Base-by-base conservation (phyloP, 2,888 invertebrate species). In the Acronicta psi region DNA sequence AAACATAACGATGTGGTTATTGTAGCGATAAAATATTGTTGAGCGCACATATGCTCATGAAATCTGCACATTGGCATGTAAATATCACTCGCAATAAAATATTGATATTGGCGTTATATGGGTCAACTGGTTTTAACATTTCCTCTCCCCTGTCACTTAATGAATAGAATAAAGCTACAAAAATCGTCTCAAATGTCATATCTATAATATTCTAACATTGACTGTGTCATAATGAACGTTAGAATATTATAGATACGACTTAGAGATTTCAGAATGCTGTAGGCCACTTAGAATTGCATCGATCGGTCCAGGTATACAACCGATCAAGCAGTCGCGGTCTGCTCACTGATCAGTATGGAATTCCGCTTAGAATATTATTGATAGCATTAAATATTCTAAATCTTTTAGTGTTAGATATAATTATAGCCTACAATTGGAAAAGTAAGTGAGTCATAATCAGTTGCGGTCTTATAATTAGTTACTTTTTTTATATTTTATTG, bases 51-150 rank as follows among this genome's bases (percentile, higher is more conserved):
- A 31, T 45, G 60, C 49, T 42, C 42, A 43, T 20, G n/a, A 51
- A 58, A 66, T 62, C 31, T 50, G 58, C 51, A 52, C 23, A 65
- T 65, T 52, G 54, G 51, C 57, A 61, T 69, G 43, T 6, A 53
- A 47, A 55, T 63, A 69, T 54, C 42, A 46, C 18, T 25, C 18
- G 17, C 23, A 54, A 54, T 60, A 55, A 47, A 46, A 52, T 70
- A 66, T 53, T 45, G 45, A 62, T 58, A 56, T 53, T 59, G 50
- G 16, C 18, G n/a, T 17, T 42, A 58, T 61, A 36, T 58, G 43
- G 61, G 67, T 69, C 58, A 70, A 50, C 40, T 43, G 43, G n/a
- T 37, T 56, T 53, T 25, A 52, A 17, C 13, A 5, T 0, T 1
- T 2, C n/a, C n/a, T n/a, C n/a, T n/a, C n/a, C n/a, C n/a, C n/a